phyloP scores from a whole-genome alignment of 2,888 invertebrate genomes.

The Fabriciana adippe region DNA sequence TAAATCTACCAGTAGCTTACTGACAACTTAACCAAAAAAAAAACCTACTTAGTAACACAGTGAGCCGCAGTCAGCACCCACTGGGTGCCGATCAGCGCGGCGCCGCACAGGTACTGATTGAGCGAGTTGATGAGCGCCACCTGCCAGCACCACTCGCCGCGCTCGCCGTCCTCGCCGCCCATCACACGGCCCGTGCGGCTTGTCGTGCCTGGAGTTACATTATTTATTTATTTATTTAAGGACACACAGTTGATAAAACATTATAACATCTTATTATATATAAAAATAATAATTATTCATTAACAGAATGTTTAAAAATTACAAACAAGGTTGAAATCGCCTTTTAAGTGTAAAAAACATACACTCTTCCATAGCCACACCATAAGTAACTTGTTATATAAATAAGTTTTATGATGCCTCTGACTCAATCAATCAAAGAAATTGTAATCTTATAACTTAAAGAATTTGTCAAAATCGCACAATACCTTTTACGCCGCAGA shows the following conservation, averaged over 20 bases:
- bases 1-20: too few species aligned
- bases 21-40: too few species aligned
- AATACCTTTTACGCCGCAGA: slow-evolving; percentile 94
- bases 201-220: slow-evolving; percentile 50
- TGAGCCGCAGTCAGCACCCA: slow-evolving; percentile 97
- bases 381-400: too few species aligned
- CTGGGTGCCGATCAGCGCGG: slow-evolving; percentile 96
- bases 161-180: slow-evolving; percentile 94
- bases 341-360: too few species aligned
- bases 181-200: slow-evolving; percentile 84
- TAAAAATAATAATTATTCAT: too few species aligned
- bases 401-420: too few species aligned
- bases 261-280: too few species aligned
- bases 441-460: neutral
- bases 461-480: neutral
- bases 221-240: neutral
- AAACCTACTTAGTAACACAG: slow-evolving; percentile 93
- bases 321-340: too few species aligned
- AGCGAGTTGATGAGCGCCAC: slow-evolving; percentile 95
- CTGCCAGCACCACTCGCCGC: slow-evolving; percentile 97
- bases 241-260: too few species aligned
- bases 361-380: too few species aligned
- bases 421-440: too few species aligned
- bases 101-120: slow-evolving; percentile 86
- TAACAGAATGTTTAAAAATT: too few species aligned